Base-by-base conservation (phyloP, 92 coral and sea anemone genomes). In the Galaxea fascicularis region DNA sequence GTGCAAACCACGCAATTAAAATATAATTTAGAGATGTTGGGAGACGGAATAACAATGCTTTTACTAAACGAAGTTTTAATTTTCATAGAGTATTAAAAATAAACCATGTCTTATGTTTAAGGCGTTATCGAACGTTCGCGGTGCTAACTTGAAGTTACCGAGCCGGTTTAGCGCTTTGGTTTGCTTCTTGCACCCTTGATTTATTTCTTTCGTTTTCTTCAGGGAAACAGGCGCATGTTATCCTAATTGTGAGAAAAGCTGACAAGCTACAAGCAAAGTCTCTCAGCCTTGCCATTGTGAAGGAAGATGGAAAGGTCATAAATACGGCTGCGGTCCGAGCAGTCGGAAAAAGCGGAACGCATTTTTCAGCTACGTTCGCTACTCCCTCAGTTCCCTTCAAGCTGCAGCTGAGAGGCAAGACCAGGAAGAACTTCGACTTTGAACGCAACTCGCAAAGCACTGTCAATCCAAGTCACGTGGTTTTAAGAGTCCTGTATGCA, bases 331-430 rank as follows among this genome's bases (percentile, higher is more conserved):
- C 87, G 26, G 76, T 87, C 49, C 89, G 74, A 25, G 85, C 98
- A 7, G 52, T 85, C 35, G 90, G 91, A 49, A 59, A 60, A 4
- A 63, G 82, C 66, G 90, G 87, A 10, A 87, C 88, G 17, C 98
- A 91, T 65, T 91, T 80, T 79, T 56, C 76, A 15, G 89, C 90
- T 16, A 69, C 92, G 8, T 92, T 94, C 65, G 13, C 29, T 26
- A 92, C 98, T 58, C 98, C 98, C 4, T 62, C 82, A 0, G 64
- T 56, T 30, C 81, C 91, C 22, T 94, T 94, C 74, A 86, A 80
- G 56, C 57, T 94, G 13, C 71, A 63, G 71, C 79, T 94, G 28
- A 94, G 78, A 76, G 98, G 98, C 12, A 77, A 57, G 62, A 94
- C 98, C 24, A 89, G 72, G 59, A 83, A 77, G 63, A 93, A 93